Percentiles rank a stretch among this genome's conserved stretches.
Conservation (phyloP, 2,797 vertebrate species). For the Leontocebus nigricollis region DNA sequence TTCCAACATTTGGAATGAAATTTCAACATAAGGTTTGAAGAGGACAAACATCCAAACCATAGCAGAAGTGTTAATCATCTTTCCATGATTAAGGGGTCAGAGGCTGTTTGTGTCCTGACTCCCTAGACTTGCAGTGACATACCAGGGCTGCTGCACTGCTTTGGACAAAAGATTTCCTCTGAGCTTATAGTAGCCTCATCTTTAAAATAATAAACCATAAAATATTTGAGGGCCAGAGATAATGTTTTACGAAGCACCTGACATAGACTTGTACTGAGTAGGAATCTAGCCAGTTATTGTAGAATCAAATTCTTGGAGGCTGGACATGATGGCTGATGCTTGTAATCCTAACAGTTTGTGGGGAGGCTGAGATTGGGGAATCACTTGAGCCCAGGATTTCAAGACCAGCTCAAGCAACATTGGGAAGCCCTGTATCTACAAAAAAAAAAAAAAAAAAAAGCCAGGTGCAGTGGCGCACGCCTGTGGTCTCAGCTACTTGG, state of each 20-base stretch:
- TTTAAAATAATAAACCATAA: constrained; percentile 1
- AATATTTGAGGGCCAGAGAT: neutral
- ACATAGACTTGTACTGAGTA: neutral
- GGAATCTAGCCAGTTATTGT: neutral
- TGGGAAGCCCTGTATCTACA: neutral
- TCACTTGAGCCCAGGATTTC: neutral
- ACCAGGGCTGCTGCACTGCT: neutral
- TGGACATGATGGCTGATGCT: neutral
- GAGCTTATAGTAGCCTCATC: neutral
- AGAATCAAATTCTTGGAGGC: neutral
- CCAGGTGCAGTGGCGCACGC: fast-evolving
- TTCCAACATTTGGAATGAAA: neutral
- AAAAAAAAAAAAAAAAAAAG: too few relatives aligned
- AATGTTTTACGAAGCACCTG: neutral
- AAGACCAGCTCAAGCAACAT: neutral
- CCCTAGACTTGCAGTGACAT: neutral
- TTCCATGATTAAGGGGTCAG: neutral
- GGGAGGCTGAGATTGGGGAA: neutral
- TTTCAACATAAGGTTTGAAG: neutral
- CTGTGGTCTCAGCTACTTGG: neutral
- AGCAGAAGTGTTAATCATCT: neutral
- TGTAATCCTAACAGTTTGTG: neutral
- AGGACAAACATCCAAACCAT: neutral
- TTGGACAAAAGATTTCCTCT: neutral
- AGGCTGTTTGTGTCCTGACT: neutral